Percentiles rank a stretch among this genome's conserved stretches.
Evolutionary conservation across 1,140 invertebrate species (phyloP).

Genomic region (Cecropterus lyciades): DNA sequence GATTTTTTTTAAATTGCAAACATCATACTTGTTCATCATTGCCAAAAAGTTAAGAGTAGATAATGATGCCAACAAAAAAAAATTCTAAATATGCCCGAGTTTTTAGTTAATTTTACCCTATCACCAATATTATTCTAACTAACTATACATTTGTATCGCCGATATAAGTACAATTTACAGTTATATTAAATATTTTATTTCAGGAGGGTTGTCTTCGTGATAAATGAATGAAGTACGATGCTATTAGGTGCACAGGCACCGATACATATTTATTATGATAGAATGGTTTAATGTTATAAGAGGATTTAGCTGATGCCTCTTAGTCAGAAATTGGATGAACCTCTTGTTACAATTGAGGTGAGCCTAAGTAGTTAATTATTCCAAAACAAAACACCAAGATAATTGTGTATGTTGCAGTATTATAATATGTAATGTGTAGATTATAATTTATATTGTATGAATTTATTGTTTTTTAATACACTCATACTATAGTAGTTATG

Average conservation of each 20-base stretch:
- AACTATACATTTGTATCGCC: neutral
- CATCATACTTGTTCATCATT: too few relatives aligned
- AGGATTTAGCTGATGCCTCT: constrained; percentile 84
- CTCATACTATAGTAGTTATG: constrained; percentile 66
- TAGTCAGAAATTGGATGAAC: constrained; percentile 83
- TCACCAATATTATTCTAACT: too few relatives aligned
- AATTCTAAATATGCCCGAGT: too few relatives aligned
- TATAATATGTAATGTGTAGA: neutral
- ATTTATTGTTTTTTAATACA: constrained; percentile 34
- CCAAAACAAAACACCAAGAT: neutral
- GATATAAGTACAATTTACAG: constrained; percentile 6
- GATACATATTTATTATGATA: constrained; percentile 76
- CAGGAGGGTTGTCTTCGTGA: constrained; percentile 38
- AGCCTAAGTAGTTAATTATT: constrained; percentile 45
- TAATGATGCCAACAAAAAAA: too few relatives aligned
- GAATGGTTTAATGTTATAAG: constrained; percentile 75
- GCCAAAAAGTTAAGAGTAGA: too few relatives aligned
- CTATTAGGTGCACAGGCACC: constrained; percentile 75
- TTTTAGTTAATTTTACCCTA: too few relatives aligned
- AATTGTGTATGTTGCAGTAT: too few relatives aligned
- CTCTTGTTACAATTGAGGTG: constrained; percentile 84
- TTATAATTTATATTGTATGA: constrained; percentile 9
- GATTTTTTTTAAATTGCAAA: too few relatives aligned
- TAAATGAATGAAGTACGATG: constrained; percentile 65
- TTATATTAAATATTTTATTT: constrained; percentile 22